A percentile compares a stretch with the other conserved stretches of the same genome.
Conservation (phyloP, 2,113 vertebrate genomes). For the Pachypanchax playfairii region DNA sequence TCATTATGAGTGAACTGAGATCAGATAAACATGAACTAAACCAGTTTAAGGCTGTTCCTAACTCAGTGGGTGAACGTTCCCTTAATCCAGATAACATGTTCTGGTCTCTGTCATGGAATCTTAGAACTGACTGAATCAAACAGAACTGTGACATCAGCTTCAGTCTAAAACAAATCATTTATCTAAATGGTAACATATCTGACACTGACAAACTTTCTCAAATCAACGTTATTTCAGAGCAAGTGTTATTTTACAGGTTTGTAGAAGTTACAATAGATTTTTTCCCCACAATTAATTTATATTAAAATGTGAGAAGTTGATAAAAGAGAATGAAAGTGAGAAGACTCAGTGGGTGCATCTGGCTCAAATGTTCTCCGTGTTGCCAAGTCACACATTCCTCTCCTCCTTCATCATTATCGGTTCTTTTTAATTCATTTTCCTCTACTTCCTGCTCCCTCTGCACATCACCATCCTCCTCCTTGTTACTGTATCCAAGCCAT, state of each 20-base stretch:
- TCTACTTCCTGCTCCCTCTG: slow-evolving; percentile 18
- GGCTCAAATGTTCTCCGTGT: slow-evolving; percentile 21
- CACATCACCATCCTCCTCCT: slow-evolving; percentile 11
- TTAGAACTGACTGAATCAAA: too few relatives aligned
- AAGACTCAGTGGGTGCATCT: slow-evolving; percentile 33
- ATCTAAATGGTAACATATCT: too few relatives aligned
- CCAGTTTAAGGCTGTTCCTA: too few relatives aligned
- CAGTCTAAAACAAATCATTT: too few relatives aligned
- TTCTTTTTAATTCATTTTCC: not conserved
- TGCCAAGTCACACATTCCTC: slow-evolving; percentile 41
- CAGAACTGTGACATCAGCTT: too few relatives aligned
- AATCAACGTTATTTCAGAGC: not conserved
- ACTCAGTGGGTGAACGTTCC: too few relatives aligned
- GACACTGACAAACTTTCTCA: not conserved
- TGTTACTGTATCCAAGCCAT: not conserved
- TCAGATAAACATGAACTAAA: too few relatives aligned
- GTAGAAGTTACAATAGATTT: not conserved
- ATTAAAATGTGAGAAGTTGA: slow-evolving; percentile 36
- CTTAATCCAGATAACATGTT: too few relatives aligned
- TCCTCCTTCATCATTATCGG: slow-evolving; percentile 19
- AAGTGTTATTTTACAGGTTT: not conserved
- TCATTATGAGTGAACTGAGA: too few relatives aligned
- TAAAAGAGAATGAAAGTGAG: slow-evolving; percentile 18
- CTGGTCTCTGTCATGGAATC: too few relatives aligned
- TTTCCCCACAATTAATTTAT: slow-evolving; percentile 14